Base-by-base conservation (phyloP, 2,113 vertebrate genomes). In the Pachycephala philippinensis region DNA sequence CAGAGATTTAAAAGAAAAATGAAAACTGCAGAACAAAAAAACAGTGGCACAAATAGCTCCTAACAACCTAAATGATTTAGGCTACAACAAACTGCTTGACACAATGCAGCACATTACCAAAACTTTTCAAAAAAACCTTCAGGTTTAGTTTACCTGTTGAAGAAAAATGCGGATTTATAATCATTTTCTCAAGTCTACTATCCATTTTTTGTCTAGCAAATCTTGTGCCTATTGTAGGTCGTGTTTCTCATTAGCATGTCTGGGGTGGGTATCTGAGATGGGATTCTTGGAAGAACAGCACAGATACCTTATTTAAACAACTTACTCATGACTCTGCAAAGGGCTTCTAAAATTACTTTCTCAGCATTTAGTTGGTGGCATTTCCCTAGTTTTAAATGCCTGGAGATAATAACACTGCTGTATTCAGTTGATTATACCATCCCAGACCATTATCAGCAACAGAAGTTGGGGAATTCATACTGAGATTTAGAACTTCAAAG, bases 1-100 rank as follows among this genome's bases (percentile, higher is more conserved):
- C 50, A 70, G 37, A 42, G n/a, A 79, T 82, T 90, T 84, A 88
- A 66, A 89, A 91, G 60, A 83, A 86, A 91, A 91, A 69, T 21
- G 18, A 70, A 74, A 82, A 52, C 13, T 56, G 26, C 14, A 75
- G 65, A 56, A 78, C 52, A 31, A 33, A 70, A 68, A 49, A 69
- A 2, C 30, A 39, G 8, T 28, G 7, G 7, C 56, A 45, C 56
- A 56, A 85, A 78, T 30, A 82, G 6, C 14, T 78, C 30, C 21
- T 42, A 77, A 72, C 13, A 37, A 23, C 28, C 64, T 20, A 52
- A 45, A 50, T 78, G 7, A 47, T 94, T 68, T 72, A 68, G 31
- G 5, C 28, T 5, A 6, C 35, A 53, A 61, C 10, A 80, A 66
- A 84, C 18, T 72, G 7, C 22, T 72, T 74, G 39, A 7, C 13